phyloP scores from a whole-genome alignment of 2,797 vertebrate species.

The Lateolabrax maculatus region DNA sequence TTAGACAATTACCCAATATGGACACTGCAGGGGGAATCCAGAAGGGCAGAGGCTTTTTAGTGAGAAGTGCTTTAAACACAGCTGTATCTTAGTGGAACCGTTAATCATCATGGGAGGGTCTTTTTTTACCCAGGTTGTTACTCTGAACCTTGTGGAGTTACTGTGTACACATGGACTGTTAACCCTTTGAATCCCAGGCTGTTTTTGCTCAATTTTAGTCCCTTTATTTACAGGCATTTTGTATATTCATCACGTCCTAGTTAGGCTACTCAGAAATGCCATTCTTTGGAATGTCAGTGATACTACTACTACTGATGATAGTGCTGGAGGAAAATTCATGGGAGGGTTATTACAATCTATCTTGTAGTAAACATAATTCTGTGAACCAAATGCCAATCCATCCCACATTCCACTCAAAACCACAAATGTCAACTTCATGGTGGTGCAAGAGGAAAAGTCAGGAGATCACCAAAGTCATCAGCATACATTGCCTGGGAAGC shows the following conservation, averaged over 20 bases:
- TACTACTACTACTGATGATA: too few species aligned
- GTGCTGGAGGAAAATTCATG: too few species aligned
- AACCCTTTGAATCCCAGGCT: not conserved
- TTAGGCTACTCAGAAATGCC: not conserved
- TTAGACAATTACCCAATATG: constrained; percentile 52
- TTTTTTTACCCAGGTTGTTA: not conserved
- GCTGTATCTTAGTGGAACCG: constrained; percentile 18
- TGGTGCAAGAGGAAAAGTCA: not conserved
- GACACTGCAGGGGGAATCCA: constrained; percentile 44
- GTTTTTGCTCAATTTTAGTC: not conserved
- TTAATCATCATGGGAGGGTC: constrained; percentile 37
- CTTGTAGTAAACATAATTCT: not conserved
- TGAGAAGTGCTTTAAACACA: constrained; percentile 32
- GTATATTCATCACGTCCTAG: not conserved
- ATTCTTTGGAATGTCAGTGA: not conserved
- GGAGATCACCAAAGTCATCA: too few species aligned
- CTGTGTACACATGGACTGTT: not conserved
- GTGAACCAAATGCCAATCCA: not conserved
- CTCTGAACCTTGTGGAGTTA: not conserved
- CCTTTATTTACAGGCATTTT: not conserved
- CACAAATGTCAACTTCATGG: too few species aligned
- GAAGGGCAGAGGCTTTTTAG: constrained; percentile 8
- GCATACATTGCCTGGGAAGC: too few species aligned
- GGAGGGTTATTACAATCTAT: too few species aligned
- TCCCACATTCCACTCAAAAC: not conserved